Evolutionary conservation across 2,113 vertebrate species (phyloP).

Genomic region (Megaceryle maxima): DNA sequence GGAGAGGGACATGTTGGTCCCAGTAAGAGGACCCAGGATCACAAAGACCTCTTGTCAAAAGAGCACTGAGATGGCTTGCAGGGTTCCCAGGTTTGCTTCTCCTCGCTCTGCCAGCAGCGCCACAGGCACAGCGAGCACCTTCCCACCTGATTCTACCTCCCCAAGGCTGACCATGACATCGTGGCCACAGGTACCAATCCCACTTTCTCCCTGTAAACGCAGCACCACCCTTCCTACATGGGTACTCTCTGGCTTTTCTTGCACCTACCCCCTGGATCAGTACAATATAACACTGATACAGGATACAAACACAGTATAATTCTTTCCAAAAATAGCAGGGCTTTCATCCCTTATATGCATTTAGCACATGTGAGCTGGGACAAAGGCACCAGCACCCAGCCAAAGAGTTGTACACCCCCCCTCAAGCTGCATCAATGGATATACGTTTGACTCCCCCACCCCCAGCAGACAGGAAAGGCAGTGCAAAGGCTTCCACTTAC

Average conservation of each 20-base stretch:
- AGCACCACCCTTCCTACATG: rapidly evolving
- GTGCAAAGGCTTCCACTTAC: background rate
- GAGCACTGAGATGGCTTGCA: no score
- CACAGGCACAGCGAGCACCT: rapidly evolving
- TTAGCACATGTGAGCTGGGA: background rate
- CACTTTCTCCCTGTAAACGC: background rate
- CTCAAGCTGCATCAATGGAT: background rate
- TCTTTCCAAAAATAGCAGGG: background rate
- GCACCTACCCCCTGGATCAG: background rate
- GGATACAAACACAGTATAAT: background rate
- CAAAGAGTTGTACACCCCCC: background rate
- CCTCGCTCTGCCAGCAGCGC: background rate
- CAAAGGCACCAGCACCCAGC: background rate
- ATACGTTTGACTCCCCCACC: rapidly evolving
- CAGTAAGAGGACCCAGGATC: background rate
- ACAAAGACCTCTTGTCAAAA: background rate
- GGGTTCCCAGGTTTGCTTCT: background rate
- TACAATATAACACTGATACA: background rate
- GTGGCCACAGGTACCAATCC: rapidly evolving
- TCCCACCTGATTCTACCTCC: background rate
- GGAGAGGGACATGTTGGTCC: rapidly evolving
- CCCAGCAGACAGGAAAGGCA: background rate
- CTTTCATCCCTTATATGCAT: background rate
- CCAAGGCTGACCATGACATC: background rate
- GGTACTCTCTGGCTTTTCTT: background rate